These are phyloP conservation scores for Platanista minor DNA, from an alignment of 2,113 vertebrate genomes.

Conservation along the genomic window DNA sequence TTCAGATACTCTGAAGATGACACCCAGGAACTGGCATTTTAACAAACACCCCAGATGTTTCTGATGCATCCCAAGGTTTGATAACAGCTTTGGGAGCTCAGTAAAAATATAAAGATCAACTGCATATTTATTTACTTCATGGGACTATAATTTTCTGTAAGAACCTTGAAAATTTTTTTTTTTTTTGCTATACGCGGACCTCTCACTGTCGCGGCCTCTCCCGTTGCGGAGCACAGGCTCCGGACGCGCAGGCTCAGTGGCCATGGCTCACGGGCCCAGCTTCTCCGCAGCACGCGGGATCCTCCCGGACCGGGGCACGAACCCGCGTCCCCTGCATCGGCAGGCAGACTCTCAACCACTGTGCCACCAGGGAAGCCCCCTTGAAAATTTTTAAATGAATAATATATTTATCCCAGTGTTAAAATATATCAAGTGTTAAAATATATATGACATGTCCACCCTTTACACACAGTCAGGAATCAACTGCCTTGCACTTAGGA, in stretches of 20 bases:
- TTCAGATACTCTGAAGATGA: not conserved
- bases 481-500: not conserved
- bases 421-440: not conserved
- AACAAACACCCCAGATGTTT: not conserved
- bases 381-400: not conserved
- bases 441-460: not conserved
- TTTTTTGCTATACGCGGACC: no score
- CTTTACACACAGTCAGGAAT: not conserved
- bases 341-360: no score
- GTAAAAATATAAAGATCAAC: not conserved
- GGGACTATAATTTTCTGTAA: not conserved
- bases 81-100: not conserved
- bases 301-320: no score
- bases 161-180: not conserved
- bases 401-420: not conserved
- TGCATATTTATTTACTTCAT: not conserved
- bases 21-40: not conserved
- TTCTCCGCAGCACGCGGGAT: no score
- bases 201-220: no score
- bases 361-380: no score
- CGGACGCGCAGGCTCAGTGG: no score
- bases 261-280: no score
- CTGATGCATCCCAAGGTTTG: not conserved
- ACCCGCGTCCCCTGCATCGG: no score
- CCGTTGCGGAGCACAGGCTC: no score